Percentiles rank a stretch among this genome's conserved stretches.
These are phyloP conservation scores for Ornithorhynchus anatinus DNA, from an alignment of 2,113 vertebrate species.

Conservation along the genomic window DNA sequence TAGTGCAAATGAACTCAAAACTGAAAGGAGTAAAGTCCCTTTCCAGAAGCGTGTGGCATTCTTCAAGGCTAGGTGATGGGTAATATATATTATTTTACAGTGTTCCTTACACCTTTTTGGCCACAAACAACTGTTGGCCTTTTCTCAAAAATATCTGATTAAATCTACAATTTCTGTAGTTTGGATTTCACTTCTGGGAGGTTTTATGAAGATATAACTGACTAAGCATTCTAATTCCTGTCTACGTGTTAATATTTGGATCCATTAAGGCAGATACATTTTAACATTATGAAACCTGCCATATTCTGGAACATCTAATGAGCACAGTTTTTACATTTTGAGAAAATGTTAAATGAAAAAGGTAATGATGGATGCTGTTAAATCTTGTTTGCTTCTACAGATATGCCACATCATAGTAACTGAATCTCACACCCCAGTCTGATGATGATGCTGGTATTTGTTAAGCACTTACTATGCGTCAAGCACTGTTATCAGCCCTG, in stretches of 20 bases:
- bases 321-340: no score
- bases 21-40: not conserved
- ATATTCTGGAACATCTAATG: no score
- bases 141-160: not conserved
- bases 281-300: not conserved
- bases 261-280: not conserved
- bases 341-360: no score
- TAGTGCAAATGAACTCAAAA: not conserved
- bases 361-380: no score
- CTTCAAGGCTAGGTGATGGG: not conserved
- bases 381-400: no score
- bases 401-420: no score
- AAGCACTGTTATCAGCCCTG: no score
- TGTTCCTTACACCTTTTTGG: not conserved
- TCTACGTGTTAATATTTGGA: not conserved
- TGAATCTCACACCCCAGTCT: no score
- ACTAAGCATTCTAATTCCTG: not conserved
- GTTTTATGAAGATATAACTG: not conserved
- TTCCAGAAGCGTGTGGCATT: not conserved
- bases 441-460: no score
- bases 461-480: no score
- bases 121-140: slow-evolving; percentile 29
- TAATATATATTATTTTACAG: not conserved
- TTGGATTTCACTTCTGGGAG: not conserved
- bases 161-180: not conserved